Base-by-base conservation (phyloP, 1,140 invertebrate genomes). In the Caerostris darwini region DNA sequence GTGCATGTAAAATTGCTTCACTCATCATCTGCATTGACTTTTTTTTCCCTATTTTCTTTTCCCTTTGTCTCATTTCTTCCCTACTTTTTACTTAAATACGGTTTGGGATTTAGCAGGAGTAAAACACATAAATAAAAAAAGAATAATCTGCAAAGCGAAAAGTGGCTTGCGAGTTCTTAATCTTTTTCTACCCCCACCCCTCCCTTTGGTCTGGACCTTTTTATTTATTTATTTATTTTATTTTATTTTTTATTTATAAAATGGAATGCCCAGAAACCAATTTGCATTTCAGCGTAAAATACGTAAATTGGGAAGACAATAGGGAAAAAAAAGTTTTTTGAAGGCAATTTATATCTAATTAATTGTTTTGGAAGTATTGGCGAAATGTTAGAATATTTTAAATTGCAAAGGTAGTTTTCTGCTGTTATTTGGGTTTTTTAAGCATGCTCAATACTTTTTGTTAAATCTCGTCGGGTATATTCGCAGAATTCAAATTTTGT, bases 1-100 rank as follows among this genome's bases (percentile, higher is more conserved):
- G 71, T 77, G 71, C 71, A 77, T 77, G 71, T 77, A 77, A 77
- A 77, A 77, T 77, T 53, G 71, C 71, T 50, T 77, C 71, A 53
- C 71, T 77, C 71, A 77, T 77, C 71, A 77, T 77, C 53, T 77
- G 71, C 53, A 77, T 77, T 77, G 71, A 6, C 8, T 14, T 77
- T 64, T 77, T 77, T 71, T 77, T 2, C 34, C 34, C 2, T 2
- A 34, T 34, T 34, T 34, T 2, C 0, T 34, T 34, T 34, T 34
- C 53, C 53, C 34, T 77, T 12, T 34, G 19, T 50, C 71, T 50
- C 71, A 12, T 12, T 53, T 77, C 71, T 53, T 77, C 12, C 34
- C 71, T 77, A 7, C 71, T 53, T 77, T 77, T 77, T 77, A 77
- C 71, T 34, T 77, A 77, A 53, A 77, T 77, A 77, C 34, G 71